These are phyloP conservation scores for Mythimna ferrago DNA, from an alignment of 2,888 invertebrate genomes.

Conservation along the genomic window DNA sequence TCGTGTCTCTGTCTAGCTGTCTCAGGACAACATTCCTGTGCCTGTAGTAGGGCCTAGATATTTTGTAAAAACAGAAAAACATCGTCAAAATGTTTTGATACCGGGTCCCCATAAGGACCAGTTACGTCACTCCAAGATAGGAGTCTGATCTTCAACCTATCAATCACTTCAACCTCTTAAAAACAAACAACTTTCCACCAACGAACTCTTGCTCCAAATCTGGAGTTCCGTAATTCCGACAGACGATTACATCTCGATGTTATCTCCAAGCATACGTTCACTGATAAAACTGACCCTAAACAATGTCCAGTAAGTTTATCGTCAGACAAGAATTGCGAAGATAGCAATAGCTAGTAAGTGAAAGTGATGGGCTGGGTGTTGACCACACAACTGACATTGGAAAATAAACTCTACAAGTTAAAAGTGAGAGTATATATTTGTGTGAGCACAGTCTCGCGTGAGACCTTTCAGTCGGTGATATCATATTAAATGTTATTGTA, in stretches of 20 bases:
- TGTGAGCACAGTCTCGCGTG: conserved; percentile 10
- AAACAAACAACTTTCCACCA: conserved; percentile 33
- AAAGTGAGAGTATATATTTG: conserved; percentile 26
- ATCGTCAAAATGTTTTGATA: too few relatives aligned
- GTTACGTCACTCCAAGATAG: too few relatives aligned
- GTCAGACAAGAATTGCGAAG: conserved; percentile 48
- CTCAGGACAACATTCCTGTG: too few relatives aligned
- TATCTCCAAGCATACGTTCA: conserved; percentile 38
- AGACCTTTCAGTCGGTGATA: conserved; percentile 51
- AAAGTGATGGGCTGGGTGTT: conserved; percentile 61
- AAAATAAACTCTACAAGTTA: conserved; percentile 28
- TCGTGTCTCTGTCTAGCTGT: too few relatives aligned
- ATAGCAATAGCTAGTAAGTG: conserved; percentile 54
- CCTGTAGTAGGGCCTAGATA: too few relatives aligned
- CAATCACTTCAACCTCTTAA: not conserved
- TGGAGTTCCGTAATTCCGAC: conserved; percentile 37
- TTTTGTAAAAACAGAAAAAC: too few relatives aligned
- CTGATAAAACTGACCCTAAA: conserved; percentile 61
- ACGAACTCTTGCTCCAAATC: conserved; percentile 18
- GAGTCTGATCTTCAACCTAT: not conserved
- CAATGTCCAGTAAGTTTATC: conserved; percentile 59
- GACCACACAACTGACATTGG: conserved; percentile 14
- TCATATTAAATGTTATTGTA: conserved; percentile 63
- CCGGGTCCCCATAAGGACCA: too few relatives aligned
- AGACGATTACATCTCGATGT: conserved; percentile 41